Evolutionary conservation across 2,888 invertebrate species (phyloP).

Genomic region (Acholoe squamosa): DNA sequence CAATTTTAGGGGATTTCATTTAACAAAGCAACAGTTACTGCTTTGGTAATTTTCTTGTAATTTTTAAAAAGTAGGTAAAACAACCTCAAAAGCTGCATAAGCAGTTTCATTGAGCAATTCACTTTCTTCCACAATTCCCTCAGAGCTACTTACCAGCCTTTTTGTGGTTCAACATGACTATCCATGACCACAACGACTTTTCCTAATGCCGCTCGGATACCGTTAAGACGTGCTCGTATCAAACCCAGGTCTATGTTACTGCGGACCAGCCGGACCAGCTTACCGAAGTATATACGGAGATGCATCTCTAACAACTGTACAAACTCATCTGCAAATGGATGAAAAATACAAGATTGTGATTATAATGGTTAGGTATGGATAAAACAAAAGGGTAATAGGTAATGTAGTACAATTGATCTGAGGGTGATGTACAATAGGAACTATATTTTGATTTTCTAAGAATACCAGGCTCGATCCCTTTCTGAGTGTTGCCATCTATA

Average conservation of each 20-base stretch:
- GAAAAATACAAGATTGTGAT: too few species aligned
- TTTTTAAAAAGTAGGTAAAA: too few species aligned
- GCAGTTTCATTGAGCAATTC: too few species aligned
- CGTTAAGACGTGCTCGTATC: constrained; percentile 64
- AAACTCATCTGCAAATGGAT: constrained; percentile 65
- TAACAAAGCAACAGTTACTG: not conserved
- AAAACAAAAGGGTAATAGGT: too few species aligned
- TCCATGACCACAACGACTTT: constrained; percentile 66
- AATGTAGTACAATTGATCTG: too few species aligned
- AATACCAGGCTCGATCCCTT: too few species aligned
- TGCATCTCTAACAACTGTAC: constrained; percentile 57
- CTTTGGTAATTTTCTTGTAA: not conserved
- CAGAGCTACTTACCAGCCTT: constrained; percentile 62
- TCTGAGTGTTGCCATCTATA: constrained; percentile 15
- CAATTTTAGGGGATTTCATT: too few species aligned
- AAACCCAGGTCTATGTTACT: constrained; percentile 57
- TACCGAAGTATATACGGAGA: constrained; percentile 3
- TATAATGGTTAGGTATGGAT: too few species aligned
- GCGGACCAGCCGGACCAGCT: constrained; percentile 38
- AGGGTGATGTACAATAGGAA: too few species aligned
- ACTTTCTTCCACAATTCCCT: too few species aligned
- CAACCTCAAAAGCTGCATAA: too few species aligned
- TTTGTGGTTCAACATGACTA: constrained; percentile 66
- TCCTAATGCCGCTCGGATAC: constrained; percentile 62
- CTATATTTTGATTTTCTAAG: not conserved